Conservation (phyloP, 2,113 vertebrate genomes). For the Otocyon megalotis region DNA sequence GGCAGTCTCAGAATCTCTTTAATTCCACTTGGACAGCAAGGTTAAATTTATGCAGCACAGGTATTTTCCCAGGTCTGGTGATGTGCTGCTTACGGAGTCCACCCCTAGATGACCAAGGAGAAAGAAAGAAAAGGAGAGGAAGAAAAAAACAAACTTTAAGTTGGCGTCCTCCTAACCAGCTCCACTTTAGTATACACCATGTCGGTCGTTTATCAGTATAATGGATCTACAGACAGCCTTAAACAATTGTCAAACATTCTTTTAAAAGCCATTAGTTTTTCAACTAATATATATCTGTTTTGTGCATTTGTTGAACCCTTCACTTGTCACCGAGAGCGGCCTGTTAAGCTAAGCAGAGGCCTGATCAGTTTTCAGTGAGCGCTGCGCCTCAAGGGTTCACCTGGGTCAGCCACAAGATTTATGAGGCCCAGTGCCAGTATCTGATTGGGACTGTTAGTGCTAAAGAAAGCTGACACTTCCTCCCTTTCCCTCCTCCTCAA, state of each 20-base stretch:
- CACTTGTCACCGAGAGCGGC: conserved; percentile 88
- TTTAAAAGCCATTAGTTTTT: conserved; percentile 93
- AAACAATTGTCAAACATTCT: conserved; percentile 95
- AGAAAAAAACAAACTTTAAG: conserved; percentile 63
- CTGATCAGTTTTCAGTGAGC: conserved; percentile 91
- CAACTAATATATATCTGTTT: conserved; percentile 90
- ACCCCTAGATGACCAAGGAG: not conserved
- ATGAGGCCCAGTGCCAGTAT: conserved; percentile 87
- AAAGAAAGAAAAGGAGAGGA: not conserved
- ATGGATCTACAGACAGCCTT: conserved; percentile 91
- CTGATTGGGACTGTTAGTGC: conserved; percentile 86
- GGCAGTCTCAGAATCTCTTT: conserved; percentile 86
- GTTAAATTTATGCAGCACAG: conserved; percentile 86
- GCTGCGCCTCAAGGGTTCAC: conserved; percentile 89
- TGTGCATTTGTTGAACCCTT: conserved; percentile 90
- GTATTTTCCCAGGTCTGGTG: conserved; percentile 79
- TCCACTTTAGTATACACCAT: conserved; percentile 74
- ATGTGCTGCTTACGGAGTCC: conserved; percentile 62
- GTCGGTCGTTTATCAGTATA: conserved; percentile 91
- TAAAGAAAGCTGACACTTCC: conserved; percentile 82
- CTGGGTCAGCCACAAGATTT: conserved; percentile 92
- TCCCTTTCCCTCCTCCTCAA: conserved; percentile 78
- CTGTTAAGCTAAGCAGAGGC: conserved; percentile 90
- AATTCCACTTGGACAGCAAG: conserved; percentile 88
- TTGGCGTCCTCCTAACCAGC: conserved; percentile 65